Conservation (phyloP, 2,113 vertebrate genomes). For the Phrynosoma platyrhinos region DNA sequence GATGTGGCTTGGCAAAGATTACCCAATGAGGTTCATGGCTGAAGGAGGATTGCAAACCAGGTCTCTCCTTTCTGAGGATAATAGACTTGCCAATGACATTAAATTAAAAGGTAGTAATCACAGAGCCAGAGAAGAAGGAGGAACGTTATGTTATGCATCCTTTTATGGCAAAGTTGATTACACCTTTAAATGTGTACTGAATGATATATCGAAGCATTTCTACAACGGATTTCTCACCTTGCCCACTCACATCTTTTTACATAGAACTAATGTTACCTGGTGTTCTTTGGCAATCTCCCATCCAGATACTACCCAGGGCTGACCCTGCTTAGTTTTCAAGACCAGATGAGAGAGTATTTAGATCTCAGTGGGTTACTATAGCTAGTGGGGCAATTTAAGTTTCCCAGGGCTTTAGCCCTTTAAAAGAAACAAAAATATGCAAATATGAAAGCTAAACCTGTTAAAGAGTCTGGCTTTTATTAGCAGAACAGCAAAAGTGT, state of each 20-base stretch:
- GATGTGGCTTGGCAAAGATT: not conserved
- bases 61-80: too few species aligned
- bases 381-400: too few species aligned
- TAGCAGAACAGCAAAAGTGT: too few species aligned
- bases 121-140: not conserved
- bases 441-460: too few species aligned
- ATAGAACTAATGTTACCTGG: constrained; percentile 68
- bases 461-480: too few species aligned
- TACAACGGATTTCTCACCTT: constrained; percentile 53
- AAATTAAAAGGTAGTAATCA: not conserved
- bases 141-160: not conserved
- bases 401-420: too few species aligned
- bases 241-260: constrained; percentile 70
- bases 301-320: too few species aligned
- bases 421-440: too few species aligned
- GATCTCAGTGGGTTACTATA: too few species aligned
- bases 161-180: constrained; percentile 6
- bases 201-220: not conserved
- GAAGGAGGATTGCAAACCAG: not conserved
- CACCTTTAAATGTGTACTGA: constrained; percentile 1
- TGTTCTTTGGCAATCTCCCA: too few species aligned
- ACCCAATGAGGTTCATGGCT: not conserved
- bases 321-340: too few species aligned
- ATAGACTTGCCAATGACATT: not conserved
- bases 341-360: too few species aligned